These are phyloP conservation scores for Drosophila mulleri DNA, from an alignment of 2,888 invertebrate species.

Conservation along the genomic window DNA sequence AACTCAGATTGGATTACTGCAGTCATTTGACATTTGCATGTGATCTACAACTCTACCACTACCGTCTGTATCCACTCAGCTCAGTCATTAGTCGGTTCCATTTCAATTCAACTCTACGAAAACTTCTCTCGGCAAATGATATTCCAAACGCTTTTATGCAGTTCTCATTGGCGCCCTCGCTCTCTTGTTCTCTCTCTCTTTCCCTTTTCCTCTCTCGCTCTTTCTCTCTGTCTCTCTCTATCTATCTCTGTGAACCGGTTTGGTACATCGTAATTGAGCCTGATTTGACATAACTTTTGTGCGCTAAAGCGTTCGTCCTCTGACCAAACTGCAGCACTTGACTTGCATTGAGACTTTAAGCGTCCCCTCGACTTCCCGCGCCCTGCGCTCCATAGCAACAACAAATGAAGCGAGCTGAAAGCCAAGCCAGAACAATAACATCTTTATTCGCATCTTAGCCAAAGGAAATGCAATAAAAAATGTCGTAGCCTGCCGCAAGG, in stretches of 20 bases:
- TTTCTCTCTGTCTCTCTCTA: neutral
- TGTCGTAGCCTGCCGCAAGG: constrained; percentile 44
- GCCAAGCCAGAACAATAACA: constrained; percentile 27
- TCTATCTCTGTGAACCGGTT: neutral
- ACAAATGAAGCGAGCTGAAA: constrained; percentile 2
- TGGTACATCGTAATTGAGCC: constrained; percentile 19
- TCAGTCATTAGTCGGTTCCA: neutral
- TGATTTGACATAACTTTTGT: constrained; percentile 13
- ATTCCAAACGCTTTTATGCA: neutral
- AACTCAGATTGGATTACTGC: no score
- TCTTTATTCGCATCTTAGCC: constrained; percentile 59
- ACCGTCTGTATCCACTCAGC: no score
- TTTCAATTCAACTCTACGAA: neutral
- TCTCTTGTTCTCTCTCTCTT: neutral
- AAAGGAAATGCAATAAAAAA: constrained; percentile 68
- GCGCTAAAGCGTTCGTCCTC: constrained; percentile 2
- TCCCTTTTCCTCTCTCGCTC: neutral
- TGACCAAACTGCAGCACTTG: constrained; percentile 26
- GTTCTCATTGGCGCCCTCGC: neutral
- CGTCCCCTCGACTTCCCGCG: neutral
- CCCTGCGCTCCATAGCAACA: neutral
- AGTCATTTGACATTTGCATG: no score
- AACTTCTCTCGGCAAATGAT: neutral
- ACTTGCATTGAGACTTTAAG: constrained; percentile 31
- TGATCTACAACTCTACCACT: no score